phyloP scores from a whole-genome alignment of 2,113 vertebrate species.

The Hippocampus barbouri region DNA sequence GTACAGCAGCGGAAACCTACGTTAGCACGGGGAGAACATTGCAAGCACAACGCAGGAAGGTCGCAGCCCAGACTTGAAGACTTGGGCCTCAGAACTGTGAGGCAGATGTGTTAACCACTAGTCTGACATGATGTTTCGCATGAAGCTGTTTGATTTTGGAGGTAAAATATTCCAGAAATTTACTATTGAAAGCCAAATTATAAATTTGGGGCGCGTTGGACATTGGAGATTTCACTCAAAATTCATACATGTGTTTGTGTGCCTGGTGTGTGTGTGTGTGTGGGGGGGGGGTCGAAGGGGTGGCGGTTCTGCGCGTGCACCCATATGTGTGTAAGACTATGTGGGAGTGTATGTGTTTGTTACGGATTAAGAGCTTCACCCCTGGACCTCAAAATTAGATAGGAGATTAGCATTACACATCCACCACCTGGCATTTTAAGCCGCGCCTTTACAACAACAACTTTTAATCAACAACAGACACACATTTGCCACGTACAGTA shows the following conservation, averaged over 20 bases:
- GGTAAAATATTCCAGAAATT: neutral
- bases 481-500: conserved; percentile 59
- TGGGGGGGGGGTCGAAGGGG: neutral
- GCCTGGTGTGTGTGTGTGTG: neutral
- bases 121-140: neutral
- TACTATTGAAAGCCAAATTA: neutral
- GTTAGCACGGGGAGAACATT: too few species aligned
- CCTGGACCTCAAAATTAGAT: conserved; percentile 71
- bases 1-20: neutral
- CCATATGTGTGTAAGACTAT: conserved; percentile 37
- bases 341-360: conserved; percentile 59
- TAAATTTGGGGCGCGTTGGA: neutral
- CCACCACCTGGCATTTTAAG: conserved; percentile 73
- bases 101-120: neutral
- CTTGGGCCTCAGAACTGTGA: neutral
- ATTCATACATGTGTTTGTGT: neutral
- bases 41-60: neutral
- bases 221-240: neutral
- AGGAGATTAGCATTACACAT: conserved; percentile 69
- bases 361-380: conserved; percentile 73
- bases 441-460: conserved; percentile 69
- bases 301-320: neutral
- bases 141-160: neutral
- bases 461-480: conserved; percentile 69
- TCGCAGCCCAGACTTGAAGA: neutral